Evolutionary conservation across 2,888 invertebrate genomes (phyloP), one percentile per base, ranked within the genome.

Genomic region (Sinohyriopsis cumingii): DNA sequence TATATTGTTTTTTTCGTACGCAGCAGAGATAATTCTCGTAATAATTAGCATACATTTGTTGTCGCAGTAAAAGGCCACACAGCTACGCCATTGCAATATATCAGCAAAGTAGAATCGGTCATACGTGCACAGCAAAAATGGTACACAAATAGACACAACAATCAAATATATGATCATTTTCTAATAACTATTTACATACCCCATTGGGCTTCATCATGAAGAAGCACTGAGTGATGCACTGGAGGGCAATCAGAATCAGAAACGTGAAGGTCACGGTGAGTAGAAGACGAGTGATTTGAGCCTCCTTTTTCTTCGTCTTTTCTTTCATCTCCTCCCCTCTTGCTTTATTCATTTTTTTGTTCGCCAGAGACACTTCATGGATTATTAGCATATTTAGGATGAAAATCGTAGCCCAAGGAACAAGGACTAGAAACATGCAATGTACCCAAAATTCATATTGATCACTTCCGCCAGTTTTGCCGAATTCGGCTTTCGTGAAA

Each of bases 371-470:
- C 19, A 85, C 81, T 65, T 75, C 33, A 9, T 70, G 63, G 59
- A 85, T 83, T 53, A 85, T 85, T 57, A 82, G 63, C 63, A 83
- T 72, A 64, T 84, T 85, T 28, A 85, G 71, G 24, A 69, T 70
- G 64, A 84, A 78, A 20, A 85, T 82, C 9, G 80, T 72, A 22
- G 78, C 69, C 82, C 81, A 82, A n/a, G 84, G 83, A 24, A 80
- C 76, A 33, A 84, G 71, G 3, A 82, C 81, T 2, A 84, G 80
- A 65, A 83, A 79, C 80, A 84, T 84, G 61, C 84, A 84, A 67
- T 84, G 84, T 28, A 84, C 78, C 84, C 83, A 84, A 71, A 84
- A 84, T 77, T 84, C 84, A 71, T 83, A 84, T 64, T 71, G 68
- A 54, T 72, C 61, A 33, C 82, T 82, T n/a, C 77, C 79, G 1